A percentile compares a stretch with the other conserved stretches of the same genome.
Evolutionary conservation across 2,113 vertebrate species (phyloP).

Genomic region (Perognathus longimembris): DNA sequence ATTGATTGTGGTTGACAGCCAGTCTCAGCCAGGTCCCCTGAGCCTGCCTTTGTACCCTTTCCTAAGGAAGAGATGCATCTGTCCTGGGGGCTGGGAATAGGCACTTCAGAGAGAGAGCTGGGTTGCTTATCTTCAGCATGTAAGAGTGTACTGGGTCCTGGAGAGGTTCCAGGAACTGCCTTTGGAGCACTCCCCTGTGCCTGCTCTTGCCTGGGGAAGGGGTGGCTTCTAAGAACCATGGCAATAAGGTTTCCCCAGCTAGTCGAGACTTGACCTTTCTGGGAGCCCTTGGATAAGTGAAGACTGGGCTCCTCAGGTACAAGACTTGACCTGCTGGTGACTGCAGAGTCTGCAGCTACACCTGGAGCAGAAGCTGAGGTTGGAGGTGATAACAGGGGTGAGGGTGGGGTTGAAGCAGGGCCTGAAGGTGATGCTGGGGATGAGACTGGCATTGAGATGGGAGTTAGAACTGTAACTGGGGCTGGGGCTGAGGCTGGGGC

Average conservation of each 20-base stretch:
- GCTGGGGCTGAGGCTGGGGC: not conserved
- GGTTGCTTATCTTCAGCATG: not conserved
- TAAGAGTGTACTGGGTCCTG: not conserved
- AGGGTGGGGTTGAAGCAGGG: not conserved
- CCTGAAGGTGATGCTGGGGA: too few species aligned
- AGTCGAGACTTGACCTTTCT: constrained; percentile 11
- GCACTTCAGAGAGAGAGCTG: not conserved
- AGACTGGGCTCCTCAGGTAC: not conserved
- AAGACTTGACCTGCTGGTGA: not conserved
- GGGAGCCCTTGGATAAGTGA: not conserved
- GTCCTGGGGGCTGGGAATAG: not conserved
- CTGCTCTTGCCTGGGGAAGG: constrained; percentile 63
- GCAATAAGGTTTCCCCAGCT: constrained; percentile 76
- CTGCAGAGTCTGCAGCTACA: not conserved
- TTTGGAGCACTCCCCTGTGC: not conserved
- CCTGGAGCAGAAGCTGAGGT: not conserved
- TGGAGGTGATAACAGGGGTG: not conserved
- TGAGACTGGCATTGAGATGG: rapidly evolving
- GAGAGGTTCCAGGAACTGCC: not conserved
- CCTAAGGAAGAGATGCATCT: not conserved
- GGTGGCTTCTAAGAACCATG: constrained; percentile 79
- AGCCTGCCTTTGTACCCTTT: not conserved
- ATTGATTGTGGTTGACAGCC: not conserved
- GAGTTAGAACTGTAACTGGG: not conserved
- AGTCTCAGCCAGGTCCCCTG: not conserved